Evolutionary conservation across 64 coral and sea anemone genomes (phyloP), one percentile per base, ranked within the genome.

Genomic region (Orbicella faveolata): DNA sequence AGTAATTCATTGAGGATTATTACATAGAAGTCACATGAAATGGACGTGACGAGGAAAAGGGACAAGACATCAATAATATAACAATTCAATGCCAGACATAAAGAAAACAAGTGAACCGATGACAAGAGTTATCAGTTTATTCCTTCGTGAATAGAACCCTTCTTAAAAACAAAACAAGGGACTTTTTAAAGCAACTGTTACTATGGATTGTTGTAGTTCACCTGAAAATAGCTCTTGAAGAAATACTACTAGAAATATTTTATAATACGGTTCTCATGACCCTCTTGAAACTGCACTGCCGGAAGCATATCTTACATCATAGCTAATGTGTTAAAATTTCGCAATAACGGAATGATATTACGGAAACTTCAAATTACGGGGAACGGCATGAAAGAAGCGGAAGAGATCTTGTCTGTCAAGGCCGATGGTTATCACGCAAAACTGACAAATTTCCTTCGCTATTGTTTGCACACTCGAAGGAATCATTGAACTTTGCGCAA

Each of bases 331-430:
- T 44, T 65, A 68, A 14, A 16, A 52, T 85, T 70, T 85, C 82
- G 65, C 82, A 85, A 85, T 36, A 85, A 19, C 82, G 82, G 82
- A 85, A 85, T 72, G 36, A 33, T 18, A 82, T 82, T 63, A 82
- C 61, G 61, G 61, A 82, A 64, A 61, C 25, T 37, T n/a, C 30
- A 34, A 34, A 64, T 34, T 65, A 18, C 57, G 7, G 8, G 63
- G 17, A 52, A 52, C 21, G 23, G 61, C n/a, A 30, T 85, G 39
- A 73, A 25, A 84, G 6, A 44, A 73, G 9, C 82, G 82, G 82
- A 85, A 85, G 65, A 36, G 13, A 62, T 73, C 37, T 26, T 33
- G 63, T 30, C 64, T 9, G 63, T 1, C 25, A 36, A 72, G 39
- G 36, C 48, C 66, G 4, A 21, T 30, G 36, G 10, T n/a, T 44